These are phyloP conservation scores for Cheirogaleus medius DNA, from an alignment of 2,113 vertebrate genomes.

Conservation along the genomic window DNA sequence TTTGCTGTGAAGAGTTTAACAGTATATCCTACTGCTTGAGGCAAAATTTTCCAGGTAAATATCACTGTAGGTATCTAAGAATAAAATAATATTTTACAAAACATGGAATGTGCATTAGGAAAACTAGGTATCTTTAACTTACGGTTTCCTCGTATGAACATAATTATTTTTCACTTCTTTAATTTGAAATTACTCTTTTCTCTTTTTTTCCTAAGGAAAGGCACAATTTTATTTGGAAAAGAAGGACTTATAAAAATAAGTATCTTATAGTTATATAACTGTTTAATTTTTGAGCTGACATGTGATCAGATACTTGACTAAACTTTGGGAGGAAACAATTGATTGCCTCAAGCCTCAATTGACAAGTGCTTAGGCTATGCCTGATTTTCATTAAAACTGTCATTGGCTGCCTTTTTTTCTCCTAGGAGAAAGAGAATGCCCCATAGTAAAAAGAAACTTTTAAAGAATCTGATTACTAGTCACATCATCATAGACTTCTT, in stretches of 20 bases:
- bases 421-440: background rate
- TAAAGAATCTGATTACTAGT: background rate
- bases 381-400: conserved; percentile 3
- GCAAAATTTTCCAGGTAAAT: background rate
- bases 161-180: background rate
- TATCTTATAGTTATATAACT: background rate
- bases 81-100: background rate
- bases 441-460: background rate
- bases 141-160: background rate
- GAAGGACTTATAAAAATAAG: background rate
- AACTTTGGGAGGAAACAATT: background rate
- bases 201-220: background rate
- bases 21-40: background rate
- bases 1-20: background rate
- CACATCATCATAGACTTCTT: background rate
- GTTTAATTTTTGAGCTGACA: conserved; percentile 22
- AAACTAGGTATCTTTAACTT: background rate
- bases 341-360: background rate
- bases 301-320: background rate
- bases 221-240: background rate
- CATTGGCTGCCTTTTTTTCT: background rate
- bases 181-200: background rate
- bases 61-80: background rate
- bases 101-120: background rate
- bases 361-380: background rate